These are phyloP conservation scores for Lynx canadensis DNA, from an alignment of 2,113 vertebrate species.

Conservation along the genomic window DNA sequence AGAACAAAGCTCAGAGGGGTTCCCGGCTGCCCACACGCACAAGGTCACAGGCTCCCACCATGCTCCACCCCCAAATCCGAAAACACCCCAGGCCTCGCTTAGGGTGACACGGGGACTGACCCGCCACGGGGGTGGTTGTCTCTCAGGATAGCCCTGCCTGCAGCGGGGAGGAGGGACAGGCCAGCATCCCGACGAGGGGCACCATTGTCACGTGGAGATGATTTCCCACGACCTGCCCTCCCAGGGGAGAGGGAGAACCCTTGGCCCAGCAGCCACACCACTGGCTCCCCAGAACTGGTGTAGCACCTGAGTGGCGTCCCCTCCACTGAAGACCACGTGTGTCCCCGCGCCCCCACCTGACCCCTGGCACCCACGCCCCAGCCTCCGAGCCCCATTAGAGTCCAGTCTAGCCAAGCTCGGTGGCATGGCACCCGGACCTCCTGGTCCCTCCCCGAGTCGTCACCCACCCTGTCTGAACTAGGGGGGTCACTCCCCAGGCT, in stretches of 20 bases:
- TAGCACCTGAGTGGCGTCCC: background rate
- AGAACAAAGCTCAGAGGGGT: background rate
- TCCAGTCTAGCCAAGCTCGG: background rate
- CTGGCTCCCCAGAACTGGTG: background rate
- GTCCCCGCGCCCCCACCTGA: background rate
- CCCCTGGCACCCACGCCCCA: background rate
- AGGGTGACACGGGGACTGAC: background rate
- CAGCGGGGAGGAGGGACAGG: background rate
- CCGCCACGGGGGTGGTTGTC: fast-evolving
- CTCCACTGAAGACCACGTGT: background rate
- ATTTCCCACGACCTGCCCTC: background rate
- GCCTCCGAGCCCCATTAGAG: background rate
- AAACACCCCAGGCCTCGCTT: background rate
- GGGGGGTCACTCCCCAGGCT: background rate
- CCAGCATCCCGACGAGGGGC: background rate
- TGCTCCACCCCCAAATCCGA: background rate
- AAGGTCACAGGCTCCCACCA: background rate
- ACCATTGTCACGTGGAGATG: background rate
- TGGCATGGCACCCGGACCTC: too few relatives aligned
- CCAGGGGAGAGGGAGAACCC: background rate
- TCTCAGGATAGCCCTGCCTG: too few relatives aligned
- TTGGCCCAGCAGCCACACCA: background rate
- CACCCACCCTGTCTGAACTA: background rate
- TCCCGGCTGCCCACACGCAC: background rate
- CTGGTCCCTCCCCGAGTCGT: fast-evolving